phyloP scores from a whole-genome alignment of 2,797 vertebrate species.

The Myotis pilosus region DNA sequence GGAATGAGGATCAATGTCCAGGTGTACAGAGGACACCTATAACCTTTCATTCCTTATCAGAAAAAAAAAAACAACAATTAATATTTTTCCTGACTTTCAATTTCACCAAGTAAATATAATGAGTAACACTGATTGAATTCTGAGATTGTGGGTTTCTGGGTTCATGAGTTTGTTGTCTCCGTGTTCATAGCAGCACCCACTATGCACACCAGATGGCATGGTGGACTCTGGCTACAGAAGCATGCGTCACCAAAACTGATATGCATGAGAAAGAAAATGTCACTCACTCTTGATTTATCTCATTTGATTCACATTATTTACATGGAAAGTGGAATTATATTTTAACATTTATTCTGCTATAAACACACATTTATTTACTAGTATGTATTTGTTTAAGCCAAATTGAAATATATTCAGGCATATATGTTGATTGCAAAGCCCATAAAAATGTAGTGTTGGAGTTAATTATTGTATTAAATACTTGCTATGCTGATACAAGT shows the following conservation, averaged over 20 bases:
- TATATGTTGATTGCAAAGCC: not conserved
- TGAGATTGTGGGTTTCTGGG: not conserved
- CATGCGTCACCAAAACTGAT: not conserved
- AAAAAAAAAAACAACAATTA: not conserved
- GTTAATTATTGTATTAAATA: not conserved
- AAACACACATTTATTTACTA: not conserved
- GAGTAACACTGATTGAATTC: not conserved
- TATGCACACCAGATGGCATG: conserved; percentile 41
- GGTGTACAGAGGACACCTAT: not conserved
- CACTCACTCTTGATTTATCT: not conserved
- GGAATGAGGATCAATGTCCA: not conserved
- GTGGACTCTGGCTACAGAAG: not conserved
- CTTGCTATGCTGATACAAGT: not conserved
- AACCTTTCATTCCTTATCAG: not conserved
- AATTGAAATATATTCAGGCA: not conserved
- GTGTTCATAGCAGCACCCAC: not conserved
- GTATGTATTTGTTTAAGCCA: not conserved
- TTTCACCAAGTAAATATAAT: not conserved
- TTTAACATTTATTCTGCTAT: not conserved
- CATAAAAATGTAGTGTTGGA: not conserved
- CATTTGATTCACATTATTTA: not conserved
- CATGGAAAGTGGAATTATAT: not conserved
- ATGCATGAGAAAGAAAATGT: not conserved
- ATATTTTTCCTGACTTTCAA: not conserved
- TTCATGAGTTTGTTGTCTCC: too few relatives aligned